Evolutionary conservation across 1,140 invertebrate genomes (phyloP).

Genomic region (Sarcophaga bullata): DNA sequence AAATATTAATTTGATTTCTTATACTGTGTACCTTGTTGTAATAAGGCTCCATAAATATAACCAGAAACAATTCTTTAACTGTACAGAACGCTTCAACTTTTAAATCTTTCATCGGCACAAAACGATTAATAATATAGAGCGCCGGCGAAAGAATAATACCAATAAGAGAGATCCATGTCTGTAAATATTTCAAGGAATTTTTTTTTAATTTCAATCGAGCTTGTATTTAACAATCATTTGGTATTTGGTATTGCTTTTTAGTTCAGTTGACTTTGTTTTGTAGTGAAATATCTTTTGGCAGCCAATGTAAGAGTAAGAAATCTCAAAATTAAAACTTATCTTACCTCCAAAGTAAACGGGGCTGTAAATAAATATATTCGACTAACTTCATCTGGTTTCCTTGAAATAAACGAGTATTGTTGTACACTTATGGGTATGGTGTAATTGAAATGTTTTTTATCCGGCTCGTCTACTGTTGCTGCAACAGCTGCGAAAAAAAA

Average conservation of each 20-base stretch:
- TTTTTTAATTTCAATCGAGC: background rate
- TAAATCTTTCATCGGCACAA: conserved; percentile 76
- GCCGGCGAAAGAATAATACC: conserved; percentile 79
- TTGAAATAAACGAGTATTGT: conserved; percentile 80
- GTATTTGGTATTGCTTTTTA: background rate
- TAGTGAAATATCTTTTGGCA: background rate
- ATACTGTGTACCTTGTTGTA: conserved; percentile 84
- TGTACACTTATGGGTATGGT: conserved; percentile 81
- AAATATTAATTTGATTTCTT: background rate
- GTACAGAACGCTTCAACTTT: conserved; percentile 73
- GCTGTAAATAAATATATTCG: conserved; percentile 84
- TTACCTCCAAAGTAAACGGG: conserved; percentile 81
- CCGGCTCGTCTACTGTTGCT: conserved; percentile 74
- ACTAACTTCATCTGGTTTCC: conserved; percentile 79
- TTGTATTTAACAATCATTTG: background rate
- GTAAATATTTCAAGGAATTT: conserved; percentile 48
- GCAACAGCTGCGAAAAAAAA: conserved; percentile 79
- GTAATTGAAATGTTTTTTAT: conserved; percentile 78
- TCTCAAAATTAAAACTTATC: background rate
- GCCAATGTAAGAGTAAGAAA: background rate
- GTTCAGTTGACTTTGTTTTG: no score
- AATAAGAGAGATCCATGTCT: conserved; percentile 86
- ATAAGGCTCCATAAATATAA: conserved; percentile 88
- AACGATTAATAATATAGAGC: conserved; percentile 79
- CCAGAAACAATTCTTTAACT: conserved; percentile 84